Evolutionary conservation across 2,888 invertebrate species (phyloP).

Genomic region (Carpatolechia fugitivella): DNA sequence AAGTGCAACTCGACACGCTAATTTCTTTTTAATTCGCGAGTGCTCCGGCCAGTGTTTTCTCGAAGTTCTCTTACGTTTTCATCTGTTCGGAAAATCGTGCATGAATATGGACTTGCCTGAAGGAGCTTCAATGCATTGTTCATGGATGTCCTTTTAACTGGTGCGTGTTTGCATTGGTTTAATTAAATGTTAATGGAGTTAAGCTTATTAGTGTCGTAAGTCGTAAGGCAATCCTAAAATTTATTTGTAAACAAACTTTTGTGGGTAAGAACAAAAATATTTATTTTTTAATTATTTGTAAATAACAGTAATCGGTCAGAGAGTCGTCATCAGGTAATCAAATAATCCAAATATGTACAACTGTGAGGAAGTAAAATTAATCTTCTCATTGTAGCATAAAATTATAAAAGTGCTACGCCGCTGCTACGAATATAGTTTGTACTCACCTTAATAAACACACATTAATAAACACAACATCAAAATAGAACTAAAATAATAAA

Average conservation of each 20-base stretch:
- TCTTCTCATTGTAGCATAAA: too few relatives aligned
- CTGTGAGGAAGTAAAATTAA: too few relatives aligned
- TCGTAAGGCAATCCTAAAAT: not conserved
- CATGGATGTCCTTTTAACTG: conserved; percentile 79
- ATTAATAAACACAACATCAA: too few relatives aligned
- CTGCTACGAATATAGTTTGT: too few relatives aligned
- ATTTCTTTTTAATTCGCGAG: conserved; percentile 25
- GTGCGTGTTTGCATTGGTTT: conserved; percentile 55
- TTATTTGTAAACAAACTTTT: conserved; percentile 13
- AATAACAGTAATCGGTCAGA: not conserved
- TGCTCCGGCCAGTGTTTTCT: conserved; percentile 52
- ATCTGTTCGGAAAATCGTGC: conserved; percentile 49
- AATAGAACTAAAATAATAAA: too few relatives aligned
- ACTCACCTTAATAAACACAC: too few relatives aligned
- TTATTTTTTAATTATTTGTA: not conserved
- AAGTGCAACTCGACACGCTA: conserved; percentile 18
- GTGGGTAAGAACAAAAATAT: conserved; percentile 22
- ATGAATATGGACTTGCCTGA: conserved; percentile 76
- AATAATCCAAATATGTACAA: too few relatives aligned
- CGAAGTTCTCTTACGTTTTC: conserved; percentile 37
- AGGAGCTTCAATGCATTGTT: conserved; percentile 77
- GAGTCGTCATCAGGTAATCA: too few relatives aligned
- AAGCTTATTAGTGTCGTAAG: not conserved
- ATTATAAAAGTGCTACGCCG: too few relatives aligned
- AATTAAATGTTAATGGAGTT: not conserved